These are phyloP conservation scores for Prosapia bicincta DNA, from an alignment of 2,888 invertebrate species.

Conservation along the genomic window DNA sequence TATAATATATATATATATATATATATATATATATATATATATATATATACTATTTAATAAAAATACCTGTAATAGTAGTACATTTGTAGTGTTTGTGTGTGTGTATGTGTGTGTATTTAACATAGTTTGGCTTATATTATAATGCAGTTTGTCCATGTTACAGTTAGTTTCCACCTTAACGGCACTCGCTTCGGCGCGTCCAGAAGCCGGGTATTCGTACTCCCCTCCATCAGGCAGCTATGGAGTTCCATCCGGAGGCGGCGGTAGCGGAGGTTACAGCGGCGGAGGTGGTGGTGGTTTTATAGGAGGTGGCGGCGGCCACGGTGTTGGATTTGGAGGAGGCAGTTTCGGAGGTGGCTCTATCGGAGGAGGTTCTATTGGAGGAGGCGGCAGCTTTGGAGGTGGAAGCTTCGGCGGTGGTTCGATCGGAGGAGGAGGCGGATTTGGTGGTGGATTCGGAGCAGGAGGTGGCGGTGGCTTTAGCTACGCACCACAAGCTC, in stretches of 20 bases:
- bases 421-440: conserved; percentile 30
- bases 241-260: conserved; percentile 35
- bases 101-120: too few species aligned
- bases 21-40: too few species aligned
- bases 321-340: conserved; percentile 32
- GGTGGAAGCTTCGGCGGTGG: conserved; percentile 23
- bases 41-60: too few species aligned
- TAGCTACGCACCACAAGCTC: conserved; percentile 48
- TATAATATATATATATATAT: too few species aligned
- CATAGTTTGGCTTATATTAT: too few species aligned
- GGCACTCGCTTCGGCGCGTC: conserved; percentile 40
- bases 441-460: conserved; percentile 47
- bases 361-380: conserved; percentile 31
- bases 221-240: conserved; percentile 38
- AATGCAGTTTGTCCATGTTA: too few species aligned
- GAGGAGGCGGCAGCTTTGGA: conserved; percentile 31
- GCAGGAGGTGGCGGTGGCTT: conserved; percentile 51
- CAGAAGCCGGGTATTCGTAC: conserved; percentile 42
- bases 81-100: too few species aligned
- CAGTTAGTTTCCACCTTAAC: conserved; percentile 40
- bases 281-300: conserved; percentile 30
- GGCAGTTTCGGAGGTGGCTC: conserved; percentile 31
- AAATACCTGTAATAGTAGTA: too few species aligned
- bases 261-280: conserved; percentile 27
- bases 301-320: conserved; percentile 32